These are phyloP conservation scores for Microctenopoma steveboyesi DNA, from an alignment of 2,797 vertebrate species.

Conservation along the genomic window DNA sequence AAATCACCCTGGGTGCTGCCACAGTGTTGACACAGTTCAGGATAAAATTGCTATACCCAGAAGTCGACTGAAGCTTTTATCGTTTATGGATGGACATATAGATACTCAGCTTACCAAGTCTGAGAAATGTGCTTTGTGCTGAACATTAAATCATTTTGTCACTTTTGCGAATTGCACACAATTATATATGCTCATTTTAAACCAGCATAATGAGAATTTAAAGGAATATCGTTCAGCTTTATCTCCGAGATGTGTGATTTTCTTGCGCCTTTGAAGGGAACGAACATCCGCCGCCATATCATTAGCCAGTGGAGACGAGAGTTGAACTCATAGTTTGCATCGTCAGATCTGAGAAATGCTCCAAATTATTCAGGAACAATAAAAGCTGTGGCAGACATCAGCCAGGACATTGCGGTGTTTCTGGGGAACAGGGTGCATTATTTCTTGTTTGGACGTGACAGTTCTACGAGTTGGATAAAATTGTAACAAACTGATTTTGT, in stretches of 20 bases:
- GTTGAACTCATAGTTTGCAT: constrained; percentile 49
- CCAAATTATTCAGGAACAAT: constrained; percentile 44
- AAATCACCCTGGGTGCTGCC: constrained; percentile 51
- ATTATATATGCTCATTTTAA: constrained; percentile 29
- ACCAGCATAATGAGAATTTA: constrained; percentile 26
- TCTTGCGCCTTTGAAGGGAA: constrained; percentile 42
- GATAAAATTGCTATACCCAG: constrained; percentile 34
- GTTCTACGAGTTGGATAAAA: constrained; percentile 34
- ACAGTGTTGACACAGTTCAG: constrained; percentile 40
- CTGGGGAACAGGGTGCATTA: constrained; percentile 36
- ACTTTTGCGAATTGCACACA: constrained; percentile 1
- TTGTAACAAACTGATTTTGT: constrained; percentile 46
- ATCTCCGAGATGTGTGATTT: constrained; percentile 30
- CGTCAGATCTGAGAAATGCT: constrained; percentile 42
- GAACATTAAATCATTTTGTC: constrained; percentile 29
- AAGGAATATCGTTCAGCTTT: constrained; percentile 47
- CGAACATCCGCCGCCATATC: constrained; percentile 43
- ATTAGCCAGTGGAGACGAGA: constrained; percentile 47
- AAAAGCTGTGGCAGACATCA: constrained; percentile 25
- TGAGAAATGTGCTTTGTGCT: constrained; percentile 29
- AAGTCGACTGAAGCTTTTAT: constrained; percentile 40
- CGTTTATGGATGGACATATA: constrained; percentile 24
- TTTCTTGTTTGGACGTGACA: constrained; percentile 55
- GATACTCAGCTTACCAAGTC: constrained; percentile 21
- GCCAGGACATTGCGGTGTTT: constrained; percentile 41